phyloP scores from a whole-genome alignment of 1,140 invertebrate genomes.

The Leptopilina boulardi region DNA sequence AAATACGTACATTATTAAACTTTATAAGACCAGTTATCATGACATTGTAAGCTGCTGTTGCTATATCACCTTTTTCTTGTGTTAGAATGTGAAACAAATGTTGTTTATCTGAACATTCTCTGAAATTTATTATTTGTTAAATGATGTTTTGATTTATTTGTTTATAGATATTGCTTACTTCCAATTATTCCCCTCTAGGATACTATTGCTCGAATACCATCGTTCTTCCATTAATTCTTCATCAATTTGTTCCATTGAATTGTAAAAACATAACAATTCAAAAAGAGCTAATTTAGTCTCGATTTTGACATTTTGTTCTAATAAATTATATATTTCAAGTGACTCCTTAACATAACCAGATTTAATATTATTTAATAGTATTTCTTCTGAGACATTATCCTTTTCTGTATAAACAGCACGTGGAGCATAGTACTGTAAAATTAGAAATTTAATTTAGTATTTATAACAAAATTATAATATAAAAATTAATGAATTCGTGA shows the following conservation, averaged over 20 bases:
- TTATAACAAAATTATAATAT: neutral
- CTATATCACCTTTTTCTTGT: conserved; percentile 70
- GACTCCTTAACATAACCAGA: conserved; percentile 82
- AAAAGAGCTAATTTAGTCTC: conserved; percentile 84
- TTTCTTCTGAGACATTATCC: conserved; percentile 81
- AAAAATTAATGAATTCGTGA: conserved; percentile 1
- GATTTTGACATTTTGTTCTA: conserved; percentile 80
- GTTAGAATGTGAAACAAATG: conserved; percentile 67
- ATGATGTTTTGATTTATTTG: conserved; percentile 33
- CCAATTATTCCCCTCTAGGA: conserved; percentile 75
- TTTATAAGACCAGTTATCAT: conserved; percentile 79
- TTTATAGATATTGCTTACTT: conserved; percentile 76
- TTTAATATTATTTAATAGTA: conserved; percentile 81
- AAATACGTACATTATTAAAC: conserved; percentile 70
- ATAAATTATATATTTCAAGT: conserved; percentile 83
- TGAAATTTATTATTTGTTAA: conserved; percentile 42
- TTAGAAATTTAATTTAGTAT: neutral
- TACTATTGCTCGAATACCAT: conserved; percentile 79
- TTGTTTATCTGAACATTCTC: conserved; percentile 45
- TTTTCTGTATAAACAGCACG: conserved; percentile 82
- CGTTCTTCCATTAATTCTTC: conserved; percentile 86
- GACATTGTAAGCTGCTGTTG: conserved; percentile 73
- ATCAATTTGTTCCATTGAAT: conserved; percentile 80
- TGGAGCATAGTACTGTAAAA: conserved; percentile 83
- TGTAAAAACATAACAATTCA: conserved; percentile 90